A percentile compares a stretch with the other conserved stretches of the same genome.
Conservation (phyloP, 2,888 invertebrate genomes). For the Caenorhabditis drosophilae region DNA sequence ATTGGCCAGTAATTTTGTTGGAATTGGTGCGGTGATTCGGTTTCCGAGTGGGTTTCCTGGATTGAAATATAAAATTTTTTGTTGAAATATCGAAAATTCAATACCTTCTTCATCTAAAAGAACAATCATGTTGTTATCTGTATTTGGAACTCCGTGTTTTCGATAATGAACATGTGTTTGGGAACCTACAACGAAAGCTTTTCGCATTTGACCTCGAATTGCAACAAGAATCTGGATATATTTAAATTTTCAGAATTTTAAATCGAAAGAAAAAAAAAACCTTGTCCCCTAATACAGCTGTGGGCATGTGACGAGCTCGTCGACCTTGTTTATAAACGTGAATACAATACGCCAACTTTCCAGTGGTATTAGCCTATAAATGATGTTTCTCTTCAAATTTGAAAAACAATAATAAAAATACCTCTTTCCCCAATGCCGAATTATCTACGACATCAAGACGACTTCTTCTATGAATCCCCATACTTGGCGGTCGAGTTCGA, state of each 20-base stretch:
- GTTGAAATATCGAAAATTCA: background rate
- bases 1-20: slow-evolving; percentile 72
- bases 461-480: slow-evolving; percentile 64
- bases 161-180: slow-evolving; percentile 59
- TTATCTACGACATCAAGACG: slow-evolving; percentile 82
- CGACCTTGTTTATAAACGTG: slow-evolving; percentile 85
- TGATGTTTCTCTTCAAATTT: background rate
- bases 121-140: slow-evolving; percentile 79
- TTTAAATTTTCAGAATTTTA: slow-evolving; percentile 7
- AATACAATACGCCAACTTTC: slow-evolving; percentile 86
- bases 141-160: slow-evolving; percentile 66
- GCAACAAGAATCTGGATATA: slow-evolving; percentile 67
- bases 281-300: slow-evolving; percentile 64
- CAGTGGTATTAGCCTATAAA: slow-evolving; percentile 74
- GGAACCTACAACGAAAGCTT: slow-evolving; percentile 67
- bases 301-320: slow-evolving; percentile 65
- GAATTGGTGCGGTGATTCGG: slow-evolving; percentile 91
- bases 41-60: slow-evolving; percentile 92
- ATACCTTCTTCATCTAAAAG: slow-evolving; percentile 74
- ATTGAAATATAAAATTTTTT: slow-evolving; percentile 2
- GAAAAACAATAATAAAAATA: slow-evolving; percentile 69
- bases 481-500: slow-evolving; percentile 60
- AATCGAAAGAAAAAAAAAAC: background rate
- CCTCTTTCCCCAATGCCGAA: slow-evolving; percentile 89
- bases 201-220: slow-evolving; percentile 66